Evolutionary conservation across 2,888 invertebrate genomes (phyloP).

Genomic region (Lochmaea capreae): DNA sequence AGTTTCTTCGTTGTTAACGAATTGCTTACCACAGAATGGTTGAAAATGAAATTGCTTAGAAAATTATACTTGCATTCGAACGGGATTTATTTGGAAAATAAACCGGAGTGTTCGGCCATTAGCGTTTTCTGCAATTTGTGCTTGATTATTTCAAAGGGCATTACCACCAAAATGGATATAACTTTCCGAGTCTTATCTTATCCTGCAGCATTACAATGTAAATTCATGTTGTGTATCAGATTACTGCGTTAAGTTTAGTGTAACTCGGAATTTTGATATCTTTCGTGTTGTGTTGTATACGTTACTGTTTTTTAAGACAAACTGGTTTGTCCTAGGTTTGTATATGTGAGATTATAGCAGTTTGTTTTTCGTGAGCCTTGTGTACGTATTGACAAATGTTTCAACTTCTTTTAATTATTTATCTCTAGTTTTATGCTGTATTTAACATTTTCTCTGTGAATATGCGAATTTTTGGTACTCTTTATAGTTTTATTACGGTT

Average conservation of each 20-base stretch:
- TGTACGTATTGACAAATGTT: too few species aligned
- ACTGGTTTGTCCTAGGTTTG: too few species aligned
- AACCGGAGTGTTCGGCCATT: conserved; percentile 22
- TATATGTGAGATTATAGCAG: too few species aligned
- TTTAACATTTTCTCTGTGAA: too few species aligned
- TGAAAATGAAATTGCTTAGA: conserved; percentile 30
- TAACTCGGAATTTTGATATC: not conserved
- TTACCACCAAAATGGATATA: conserved; percentile 21
- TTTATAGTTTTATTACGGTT: too few species aligned
- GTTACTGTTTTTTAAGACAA: too few species aligned
- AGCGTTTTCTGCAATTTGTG: conserved; percentile 27
- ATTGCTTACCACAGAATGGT: conserved; percentile 21
- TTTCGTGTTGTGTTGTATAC: too few species aligned
- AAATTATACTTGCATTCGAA: conserved; percentile 34
- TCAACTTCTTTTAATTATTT: too few species aligned
- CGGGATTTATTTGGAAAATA: conserved; percentile 34
- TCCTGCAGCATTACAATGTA: not conserved
- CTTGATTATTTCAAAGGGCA: conserved; percentile 29
- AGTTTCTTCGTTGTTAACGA: conserved; percentile 31
- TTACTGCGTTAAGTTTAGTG: not conserved
- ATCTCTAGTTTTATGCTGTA: too few species aligned
- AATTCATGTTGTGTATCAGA: not conserved
- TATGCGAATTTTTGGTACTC: too few species aligned
- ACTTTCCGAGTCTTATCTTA: not conserved
- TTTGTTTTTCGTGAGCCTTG: too few species aligned